A percentile compares a stretch with the other conserved stretches of the same genome.
phyloP scores from a whole-genome alignment of 2,797 vertebrate species.

The Taenioides sp. region DNA sequence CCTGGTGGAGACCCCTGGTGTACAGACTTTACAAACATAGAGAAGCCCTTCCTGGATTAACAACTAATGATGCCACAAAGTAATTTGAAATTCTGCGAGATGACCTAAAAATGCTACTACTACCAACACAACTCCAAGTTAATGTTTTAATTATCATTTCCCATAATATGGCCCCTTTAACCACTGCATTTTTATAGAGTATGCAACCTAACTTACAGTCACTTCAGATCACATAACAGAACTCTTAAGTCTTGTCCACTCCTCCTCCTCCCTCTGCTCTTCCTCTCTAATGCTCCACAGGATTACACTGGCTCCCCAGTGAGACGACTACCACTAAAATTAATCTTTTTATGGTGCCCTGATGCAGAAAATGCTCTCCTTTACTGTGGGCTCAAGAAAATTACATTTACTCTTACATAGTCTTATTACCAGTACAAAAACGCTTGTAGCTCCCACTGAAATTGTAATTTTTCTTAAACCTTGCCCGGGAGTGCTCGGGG shows the following conservation, averaged over 20 bases:
- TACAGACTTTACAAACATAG: background rate
- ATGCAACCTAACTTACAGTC: background rate
- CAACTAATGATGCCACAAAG: background rate
- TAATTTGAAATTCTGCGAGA: background rate
- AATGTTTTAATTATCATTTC: background rate
- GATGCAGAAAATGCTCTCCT: constrained; percentile 49
- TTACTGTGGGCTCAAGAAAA: constrained; percentile 40
- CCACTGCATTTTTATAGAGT: background rate
- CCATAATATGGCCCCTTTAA: background rate
- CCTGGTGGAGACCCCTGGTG: too few relatives aligned
- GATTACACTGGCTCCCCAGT: constrained; percentile 60
- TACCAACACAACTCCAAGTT: background rate
- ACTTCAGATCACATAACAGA: constrained; percentile 1
- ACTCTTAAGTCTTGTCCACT: constrained; percentile 10
- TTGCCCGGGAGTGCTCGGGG: constrained; percentile 37
- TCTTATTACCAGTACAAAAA: constrained; percentile 40
- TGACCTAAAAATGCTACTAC: too few relatives aligned
- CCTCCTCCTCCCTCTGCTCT: constrained; percentile 22
- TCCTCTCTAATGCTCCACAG: constrained; percentile 53
- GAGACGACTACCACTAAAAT: constrained; percentile 58
- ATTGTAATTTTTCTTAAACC: constrained; percentile 36
- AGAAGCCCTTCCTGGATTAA: background rate
- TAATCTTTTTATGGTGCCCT: constrained; percentile 62
- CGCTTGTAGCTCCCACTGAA: constrained; percentile 32
- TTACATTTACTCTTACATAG: constrained; percentile 31